These are phyloP conservation scores for Polia nebulosa DNA, from an alignment of 2,888 invertebrate genomes.

Conservation along the genomic window DNA sequence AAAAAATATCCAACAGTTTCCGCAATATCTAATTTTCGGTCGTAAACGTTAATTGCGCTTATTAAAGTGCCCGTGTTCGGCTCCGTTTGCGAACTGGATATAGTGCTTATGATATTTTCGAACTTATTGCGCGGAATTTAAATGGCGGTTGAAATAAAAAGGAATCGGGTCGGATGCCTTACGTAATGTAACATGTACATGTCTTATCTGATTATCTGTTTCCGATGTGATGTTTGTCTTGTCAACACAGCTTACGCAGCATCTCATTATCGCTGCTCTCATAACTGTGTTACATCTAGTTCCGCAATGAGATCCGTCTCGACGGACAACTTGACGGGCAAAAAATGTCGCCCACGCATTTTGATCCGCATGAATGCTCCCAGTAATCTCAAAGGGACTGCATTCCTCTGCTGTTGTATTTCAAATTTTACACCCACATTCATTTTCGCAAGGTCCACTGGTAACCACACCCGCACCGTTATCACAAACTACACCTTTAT, in stretches of 20 bases:
- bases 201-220: constrained; percentile 60
- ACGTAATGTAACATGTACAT: constrained; percentile 51
- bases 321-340: constrained; percentile 57
- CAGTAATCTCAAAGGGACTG: constrained; percentile 67
- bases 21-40: constrained; percentile 84
- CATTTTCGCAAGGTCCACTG: constrained; percentile 70
- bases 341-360: constrained; percentile 65
- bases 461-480: constrained; percentile 70
- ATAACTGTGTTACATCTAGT: constrained; percentile 67
- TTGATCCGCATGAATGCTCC: constrained; percentile 67
- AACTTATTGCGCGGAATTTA: constrained; percentile 46
- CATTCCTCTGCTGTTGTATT: constrained; percentile 63
- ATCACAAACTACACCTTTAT: constrained; percentile 67
- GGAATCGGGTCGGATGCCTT: constrained; percentile 44
- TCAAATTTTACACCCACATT: constrained; percentile 69
- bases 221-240: constrained; percentile 60
- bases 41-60: constrained; percentile 83
- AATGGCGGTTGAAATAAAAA: constrained; percentile 47
- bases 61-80: constrained; percentile 72
- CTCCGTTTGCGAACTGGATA: constrained; percentile 48
- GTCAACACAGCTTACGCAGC: constrained; percentile 62
- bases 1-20: constrained; percentile 77
- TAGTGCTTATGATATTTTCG: constrained; percentile 58
- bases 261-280: constrained; percentile 63
- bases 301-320: constrained; percentile 72